Conservation (phyloP, 2,797 vertebrate genomes). For the Furcifer pardalis region DNA sequence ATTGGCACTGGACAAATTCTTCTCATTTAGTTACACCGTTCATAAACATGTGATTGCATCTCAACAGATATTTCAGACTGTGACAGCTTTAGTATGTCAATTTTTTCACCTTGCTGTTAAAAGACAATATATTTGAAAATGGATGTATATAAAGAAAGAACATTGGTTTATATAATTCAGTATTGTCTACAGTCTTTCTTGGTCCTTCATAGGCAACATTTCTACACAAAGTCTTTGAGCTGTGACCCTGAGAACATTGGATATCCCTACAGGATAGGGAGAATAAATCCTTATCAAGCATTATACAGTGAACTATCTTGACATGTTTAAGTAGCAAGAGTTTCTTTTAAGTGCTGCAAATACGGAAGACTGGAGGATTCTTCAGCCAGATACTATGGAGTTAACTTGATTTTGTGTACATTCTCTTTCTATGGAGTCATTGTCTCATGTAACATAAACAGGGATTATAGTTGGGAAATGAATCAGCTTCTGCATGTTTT, state of each 20-base stretch:
- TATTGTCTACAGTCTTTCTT: not conserved
- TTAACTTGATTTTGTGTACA: not conserved
- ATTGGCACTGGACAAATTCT: not conserved
- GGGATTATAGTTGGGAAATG: not conserved
- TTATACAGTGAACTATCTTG: not conserved
- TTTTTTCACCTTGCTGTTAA: not conserved
- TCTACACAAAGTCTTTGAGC: not conserved
- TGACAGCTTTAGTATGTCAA: not conserved
- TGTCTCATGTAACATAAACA: not conserved
- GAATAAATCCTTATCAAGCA: not conserved
- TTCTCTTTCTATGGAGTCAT: not conserved
- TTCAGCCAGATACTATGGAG: conserved; percentile 8
- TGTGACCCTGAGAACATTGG: not conserved
- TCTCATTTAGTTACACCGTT: not conserved
- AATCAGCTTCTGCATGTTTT: not conserved
- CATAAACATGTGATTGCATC: not conserved
- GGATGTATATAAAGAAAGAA: not conserved
- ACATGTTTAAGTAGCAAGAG: not conserved
- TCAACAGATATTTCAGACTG: not conserved
- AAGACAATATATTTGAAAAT: not conserved
- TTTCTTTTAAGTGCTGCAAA: not conserved
- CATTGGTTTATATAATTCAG: not conserved
- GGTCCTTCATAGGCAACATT: not conserved
- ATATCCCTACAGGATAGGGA: not conserved
- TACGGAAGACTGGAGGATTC: not conserved